These are phyloP conservation scores for Platyrinchus mystaceus DNA, from an alignment of 2,797 vertebrate species.

Conservation along the genomic window DNA sequence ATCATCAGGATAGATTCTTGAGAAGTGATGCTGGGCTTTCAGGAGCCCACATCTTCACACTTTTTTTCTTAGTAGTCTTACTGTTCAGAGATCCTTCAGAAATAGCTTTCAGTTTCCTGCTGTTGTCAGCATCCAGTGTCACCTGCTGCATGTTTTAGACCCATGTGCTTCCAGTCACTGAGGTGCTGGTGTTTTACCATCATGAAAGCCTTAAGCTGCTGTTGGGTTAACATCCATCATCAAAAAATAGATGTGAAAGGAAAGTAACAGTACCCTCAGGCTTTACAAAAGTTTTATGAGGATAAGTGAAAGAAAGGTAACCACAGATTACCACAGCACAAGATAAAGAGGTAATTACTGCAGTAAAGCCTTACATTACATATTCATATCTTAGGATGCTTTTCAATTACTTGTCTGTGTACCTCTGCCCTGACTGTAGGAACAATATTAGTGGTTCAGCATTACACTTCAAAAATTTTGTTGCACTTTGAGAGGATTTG, in stretches of 20 bases:
- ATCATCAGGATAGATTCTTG: not conserved
- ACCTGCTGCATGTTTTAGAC: not conserved
- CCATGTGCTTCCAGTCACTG: fast-evolving
- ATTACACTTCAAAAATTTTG: not conserved
- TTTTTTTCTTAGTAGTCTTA: not conserved
- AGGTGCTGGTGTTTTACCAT: not conserved
- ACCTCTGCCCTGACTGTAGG: not conserved
- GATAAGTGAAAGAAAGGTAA: not conserved
- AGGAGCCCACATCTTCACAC: not conserved
- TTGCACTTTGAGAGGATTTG: not conserved
- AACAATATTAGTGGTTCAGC: not conserved
- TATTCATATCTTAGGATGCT: fast-evolving
- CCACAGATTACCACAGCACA: not conserved
- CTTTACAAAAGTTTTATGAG: not conserved
- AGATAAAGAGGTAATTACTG: not conserved
- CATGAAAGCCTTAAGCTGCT: not conserved
- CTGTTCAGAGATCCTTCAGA: not conserved
- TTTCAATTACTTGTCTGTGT: not conserved
- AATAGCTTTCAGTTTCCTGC: not conserved
- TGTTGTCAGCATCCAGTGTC: not conserved
- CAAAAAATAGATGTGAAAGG: not conserved
- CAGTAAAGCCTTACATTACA: not conserved
- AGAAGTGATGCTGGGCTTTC: not conserved
- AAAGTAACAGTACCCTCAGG: not conserved
- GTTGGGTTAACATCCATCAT: not conserved